A percentile compares a stretch with the other conserved stretches of the same genome.
phyloP scores from a whole-genome alignment of 1,140 invertebrate genomes.

The Lepidurus couesii region DNA sequence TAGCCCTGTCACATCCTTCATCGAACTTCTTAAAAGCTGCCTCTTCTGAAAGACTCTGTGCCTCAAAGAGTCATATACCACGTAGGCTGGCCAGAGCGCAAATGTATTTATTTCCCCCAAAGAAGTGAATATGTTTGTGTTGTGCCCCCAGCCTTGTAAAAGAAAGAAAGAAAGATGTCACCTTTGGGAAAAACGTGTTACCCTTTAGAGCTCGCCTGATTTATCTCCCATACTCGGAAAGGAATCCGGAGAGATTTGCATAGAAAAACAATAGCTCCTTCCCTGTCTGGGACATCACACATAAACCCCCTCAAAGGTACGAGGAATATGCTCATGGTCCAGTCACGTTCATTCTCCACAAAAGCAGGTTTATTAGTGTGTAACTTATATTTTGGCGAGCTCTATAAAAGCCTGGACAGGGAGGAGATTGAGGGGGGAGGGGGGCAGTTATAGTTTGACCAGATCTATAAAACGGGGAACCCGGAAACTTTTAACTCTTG shows the following conservation, averaged over 20 bases:
- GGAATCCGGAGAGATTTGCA: background rate
- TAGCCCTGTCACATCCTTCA: background rate
- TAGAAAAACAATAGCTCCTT: constrained; percentile 15
- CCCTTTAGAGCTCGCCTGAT: constrained; percentile 6
- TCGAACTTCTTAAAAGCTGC: background rate
- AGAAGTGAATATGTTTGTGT: background rate
- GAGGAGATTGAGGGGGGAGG: background rate
- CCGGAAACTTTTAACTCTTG: background rate
- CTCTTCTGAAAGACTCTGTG: background rate
- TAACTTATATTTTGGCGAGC: constrained; percentile 10
- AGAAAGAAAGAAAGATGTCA: background rate
- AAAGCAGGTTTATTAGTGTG: constrained; percentile 19
- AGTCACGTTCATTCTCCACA: constrained; percentile 2
- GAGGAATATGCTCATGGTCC: background rate
- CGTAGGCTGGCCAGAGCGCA: too few relatives aligned
- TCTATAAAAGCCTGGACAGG: background rate
- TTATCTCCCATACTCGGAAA: background rate
- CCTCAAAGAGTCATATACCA: too few relatives aligned
- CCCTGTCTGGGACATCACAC: background rate
- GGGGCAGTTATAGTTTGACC: background rate
- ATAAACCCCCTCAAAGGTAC: background rate
- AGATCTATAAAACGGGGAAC: constrained; percentile 11
- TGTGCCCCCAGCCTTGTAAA: background rate
- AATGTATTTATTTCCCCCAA: background rate
- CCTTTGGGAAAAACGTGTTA: constrained; percentile 2